Evolutionary conservation across 2,113 vertebrate species (phyloP).

Genomic region (Silurus asotus): DNA sequence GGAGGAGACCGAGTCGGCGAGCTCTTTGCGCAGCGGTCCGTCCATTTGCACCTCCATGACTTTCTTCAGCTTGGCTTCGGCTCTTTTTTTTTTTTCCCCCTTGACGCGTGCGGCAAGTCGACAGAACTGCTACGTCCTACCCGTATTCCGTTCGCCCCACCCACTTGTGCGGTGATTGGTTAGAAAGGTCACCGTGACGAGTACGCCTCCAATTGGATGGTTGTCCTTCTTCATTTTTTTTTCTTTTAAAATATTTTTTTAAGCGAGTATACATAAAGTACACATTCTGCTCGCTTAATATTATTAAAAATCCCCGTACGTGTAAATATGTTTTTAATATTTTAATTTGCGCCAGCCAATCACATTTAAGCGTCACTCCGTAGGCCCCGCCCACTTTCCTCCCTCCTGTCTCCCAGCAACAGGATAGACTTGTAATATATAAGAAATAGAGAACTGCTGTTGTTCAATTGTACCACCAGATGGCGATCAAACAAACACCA

Average conservation of each 20-base stretch:
- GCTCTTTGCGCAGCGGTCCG: constrained; percentile 81
- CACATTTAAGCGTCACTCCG: background rate
- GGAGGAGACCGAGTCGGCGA: constrained; percentile 81
- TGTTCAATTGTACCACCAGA: background rate
- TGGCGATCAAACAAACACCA: background rate
- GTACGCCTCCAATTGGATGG: background rate
- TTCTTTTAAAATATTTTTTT: background rate
- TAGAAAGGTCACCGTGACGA: background rate
- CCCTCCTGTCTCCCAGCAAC: background rate
- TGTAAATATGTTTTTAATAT: background rate
- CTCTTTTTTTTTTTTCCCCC: no score
- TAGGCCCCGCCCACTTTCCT: background rate
- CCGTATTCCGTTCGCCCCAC: constrained; percentile 11
- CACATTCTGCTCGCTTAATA: background rate
- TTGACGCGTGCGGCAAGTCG: constrained; percentile 13
- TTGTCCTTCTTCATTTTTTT: background rate
- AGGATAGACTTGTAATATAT: no score
- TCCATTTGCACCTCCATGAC: constrained; percentile 76
- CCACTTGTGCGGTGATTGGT: constrained; percentile 7
- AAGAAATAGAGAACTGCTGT: background rate
- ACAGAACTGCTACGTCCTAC: constrained; percentile 1
- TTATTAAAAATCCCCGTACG: background rate
- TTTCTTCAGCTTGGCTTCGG: constrained; percentile 26
- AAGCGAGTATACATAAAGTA: background rate
- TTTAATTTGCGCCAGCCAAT: background rate